phyloP scores from a whole-genome alignment of 2,797 vertebrate genomes.

The Dendrocincla tyrannina region DNA sequence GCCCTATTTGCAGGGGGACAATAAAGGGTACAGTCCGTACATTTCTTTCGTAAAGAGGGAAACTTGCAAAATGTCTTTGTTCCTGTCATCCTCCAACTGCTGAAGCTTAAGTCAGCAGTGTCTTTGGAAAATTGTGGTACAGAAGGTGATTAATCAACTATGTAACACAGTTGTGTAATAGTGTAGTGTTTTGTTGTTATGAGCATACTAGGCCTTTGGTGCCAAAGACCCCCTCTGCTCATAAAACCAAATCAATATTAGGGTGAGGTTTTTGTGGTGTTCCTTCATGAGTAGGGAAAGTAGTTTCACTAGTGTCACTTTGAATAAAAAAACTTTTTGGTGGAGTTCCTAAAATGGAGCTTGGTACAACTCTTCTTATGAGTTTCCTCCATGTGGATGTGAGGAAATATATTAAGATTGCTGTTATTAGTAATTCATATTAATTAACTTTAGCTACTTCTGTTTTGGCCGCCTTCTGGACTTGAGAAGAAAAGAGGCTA shows the following conservation, averaged over 20 bases:
- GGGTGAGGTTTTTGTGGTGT: background rate
- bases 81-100: background rate
- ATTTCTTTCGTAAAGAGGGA: slow-evolving; percentile 85
- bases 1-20: slow-evolving; percentile 94
- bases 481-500: background rate
- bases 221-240: background rate
- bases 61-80: background rate
- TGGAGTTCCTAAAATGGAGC: background rate
- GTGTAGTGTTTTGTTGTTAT: background rate
- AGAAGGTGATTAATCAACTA: background rate
- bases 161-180: background rate
- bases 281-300: background rate
- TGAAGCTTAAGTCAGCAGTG: background rate
- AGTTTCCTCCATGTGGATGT: background rate
- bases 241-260: background rate
- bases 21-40: slow-evolving; percentile 97
- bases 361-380: background rate
- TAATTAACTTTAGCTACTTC: background rate
- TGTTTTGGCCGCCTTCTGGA: background rate
- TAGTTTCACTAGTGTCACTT: background rate
- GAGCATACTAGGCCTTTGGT: background rate
- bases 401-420: background rate
- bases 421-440: background rate
- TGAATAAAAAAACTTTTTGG: background rate
- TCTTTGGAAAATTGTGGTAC: background rate